These are phyloP conservation scores for Anthoptus insignis DNA, from an alignment of 2,888 invertebrate species.

Conservation along the genomic window DNA sequence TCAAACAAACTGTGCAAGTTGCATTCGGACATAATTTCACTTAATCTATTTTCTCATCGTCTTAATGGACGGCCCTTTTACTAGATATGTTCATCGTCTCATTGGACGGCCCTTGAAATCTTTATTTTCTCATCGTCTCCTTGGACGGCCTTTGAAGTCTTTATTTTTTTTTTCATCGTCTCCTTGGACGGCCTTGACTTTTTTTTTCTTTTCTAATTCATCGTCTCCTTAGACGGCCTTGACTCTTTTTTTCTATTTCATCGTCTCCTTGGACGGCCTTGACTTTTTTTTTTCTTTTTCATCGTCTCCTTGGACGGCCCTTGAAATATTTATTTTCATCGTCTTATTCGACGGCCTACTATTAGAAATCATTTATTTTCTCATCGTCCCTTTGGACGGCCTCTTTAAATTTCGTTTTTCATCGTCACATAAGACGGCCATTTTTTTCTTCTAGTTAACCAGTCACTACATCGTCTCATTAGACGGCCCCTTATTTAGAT, in stretches of 20 bases:
- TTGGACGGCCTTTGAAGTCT: background rate
- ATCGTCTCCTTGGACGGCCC: background rate
- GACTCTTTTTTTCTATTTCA: background rate
- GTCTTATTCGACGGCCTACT: background rate
- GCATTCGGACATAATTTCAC: no score
- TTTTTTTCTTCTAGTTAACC: background rate
- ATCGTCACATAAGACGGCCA: background rate
- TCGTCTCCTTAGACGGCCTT: background rate
- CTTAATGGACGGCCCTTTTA: background rate
- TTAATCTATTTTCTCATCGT: background rate
- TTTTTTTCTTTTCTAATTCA: background rate
- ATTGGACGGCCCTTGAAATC: background rate
- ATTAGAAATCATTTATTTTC: background rate
- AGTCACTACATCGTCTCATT: background rate
- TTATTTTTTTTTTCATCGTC: background rate
- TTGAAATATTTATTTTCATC: background rate
- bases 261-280: background rate
- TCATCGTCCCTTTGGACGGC: background rate
- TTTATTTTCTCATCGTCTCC: background rate
- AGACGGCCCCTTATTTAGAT: background rate
- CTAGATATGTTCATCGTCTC: background rate
- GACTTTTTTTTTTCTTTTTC: background rate
- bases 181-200: background rate
- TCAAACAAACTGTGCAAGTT: no score
- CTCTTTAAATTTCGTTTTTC: background rate